Evolutionary conservation across 2,113 vertebrate genomes (phyloP), one percentile per base, ranked within the genome.

Genomic region (Arothron firmamentum): DNA sequence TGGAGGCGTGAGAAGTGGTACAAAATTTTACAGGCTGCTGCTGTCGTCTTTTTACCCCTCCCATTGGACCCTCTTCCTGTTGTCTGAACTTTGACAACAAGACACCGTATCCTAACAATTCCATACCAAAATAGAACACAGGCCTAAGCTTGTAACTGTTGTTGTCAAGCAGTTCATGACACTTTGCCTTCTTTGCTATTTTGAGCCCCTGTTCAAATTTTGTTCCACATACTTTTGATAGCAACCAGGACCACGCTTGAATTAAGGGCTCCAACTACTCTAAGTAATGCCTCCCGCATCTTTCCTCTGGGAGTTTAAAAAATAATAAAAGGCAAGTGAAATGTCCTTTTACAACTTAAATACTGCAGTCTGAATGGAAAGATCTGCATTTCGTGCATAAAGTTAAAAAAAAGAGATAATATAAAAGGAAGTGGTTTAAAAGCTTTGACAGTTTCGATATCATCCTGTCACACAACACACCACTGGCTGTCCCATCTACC

Each of bases 141-240:
- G 65, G 67, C 54, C 52, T 62, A 16, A 55, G 53, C 80, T 79
- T 54, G 69, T 55, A 51, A 21, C n/a, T 1, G 59, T 43, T 80
- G 81, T 84, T 79, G 78, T 85, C 50, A 45, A 78, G 83, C 81
- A 71, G 62, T 53, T 56, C 63, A 28, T 47, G 31, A 48, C 34
- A 59, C 52, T 45, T 49, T 56, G 67, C 31, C 56, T 25, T 7
- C 49, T 21, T 50, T 8, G 46, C 69, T 74, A 76, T 78, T 73
- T 59, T 60, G 38, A 75, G 67, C 60, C 50, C 56, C 57, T 10
- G 58, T 58, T 23, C 1, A 42, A 46, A 20, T 58, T 70, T 52
- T 62, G 34, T n/a, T 59, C 17, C 49, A 66, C 23, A 55, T 64
- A 17, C 42, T 59, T 3, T n/a, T 61, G 43, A 45, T 1, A 9